Evolutionary conservation across 2,113 vertebrate genomes (phyloP).

Genomic region (Cochlearius cochlearius): DNA sequence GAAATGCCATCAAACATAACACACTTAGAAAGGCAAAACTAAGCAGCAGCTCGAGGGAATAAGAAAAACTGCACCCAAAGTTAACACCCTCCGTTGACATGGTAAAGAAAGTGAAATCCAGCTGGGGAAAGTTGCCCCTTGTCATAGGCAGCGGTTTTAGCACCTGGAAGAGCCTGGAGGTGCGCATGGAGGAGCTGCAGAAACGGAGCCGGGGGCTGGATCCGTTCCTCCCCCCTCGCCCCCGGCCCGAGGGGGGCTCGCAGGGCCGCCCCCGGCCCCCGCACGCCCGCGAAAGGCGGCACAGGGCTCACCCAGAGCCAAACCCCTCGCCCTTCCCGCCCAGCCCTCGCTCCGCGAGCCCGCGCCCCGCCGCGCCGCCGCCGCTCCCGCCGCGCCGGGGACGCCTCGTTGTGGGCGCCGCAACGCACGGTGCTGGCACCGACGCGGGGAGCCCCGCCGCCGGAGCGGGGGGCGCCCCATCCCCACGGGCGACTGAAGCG

Average conservation of each 20-base stretch:
- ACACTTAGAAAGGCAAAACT: neutral
- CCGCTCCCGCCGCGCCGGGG: neutral
- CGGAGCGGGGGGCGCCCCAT: neutral
- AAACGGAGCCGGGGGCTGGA: neutral
- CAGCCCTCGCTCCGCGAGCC: neutral
- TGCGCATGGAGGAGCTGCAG: neutral
- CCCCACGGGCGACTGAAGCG: neutral
- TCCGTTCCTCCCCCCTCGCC: neutral
- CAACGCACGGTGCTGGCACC: neutral
- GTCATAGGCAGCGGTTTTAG: neutral
- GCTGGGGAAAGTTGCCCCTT: neutral
- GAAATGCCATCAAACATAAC: neutral
- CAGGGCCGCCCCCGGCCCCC: neutral
- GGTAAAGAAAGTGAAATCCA: neutral
- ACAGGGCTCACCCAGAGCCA: neutral
- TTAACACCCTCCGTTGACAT: neutral
- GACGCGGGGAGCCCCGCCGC: neutral
- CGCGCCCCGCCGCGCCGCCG: neutral
- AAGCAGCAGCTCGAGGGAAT: neutral
- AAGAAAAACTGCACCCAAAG: neutral
- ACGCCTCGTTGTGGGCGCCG: neutral
- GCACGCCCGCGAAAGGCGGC: neutral
- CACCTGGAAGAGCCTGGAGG: neutral
- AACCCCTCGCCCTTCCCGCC: too few species aligned
- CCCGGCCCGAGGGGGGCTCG: neutral